Conservation (phyloP, 2,113 vertebrate species). For the Plectropomus leopardus region DNA sequence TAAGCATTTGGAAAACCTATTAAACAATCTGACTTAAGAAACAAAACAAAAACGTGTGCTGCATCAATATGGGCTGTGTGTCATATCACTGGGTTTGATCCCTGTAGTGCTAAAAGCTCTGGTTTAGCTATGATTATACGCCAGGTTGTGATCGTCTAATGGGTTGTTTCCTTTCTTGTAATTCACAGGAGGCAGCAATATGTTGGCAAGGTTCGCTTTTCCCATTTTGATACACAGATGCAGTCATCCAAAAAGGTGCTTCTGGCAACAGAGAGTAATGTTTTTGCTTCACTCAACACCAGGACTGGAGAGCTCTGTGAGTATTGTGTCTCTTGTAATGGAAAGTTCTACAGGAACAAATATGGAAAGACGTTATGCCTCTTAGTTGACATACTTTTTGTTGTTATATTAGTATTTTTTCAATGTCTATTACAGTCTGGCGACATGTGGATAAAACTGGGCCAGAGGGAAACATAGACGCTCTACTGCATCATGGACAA, state of each 20-base stretch:
- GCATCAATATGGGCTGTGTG: not conserved
- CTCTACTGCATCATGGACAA: constrained; percentile 91
- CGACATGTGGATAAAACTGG: constrained; percentile 94
- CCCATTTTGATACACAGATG: constrained; percentile 89
- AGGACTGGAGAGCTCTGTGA: constrained; percentile 94
- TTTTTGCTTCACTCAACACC: constrained; percentile 93
- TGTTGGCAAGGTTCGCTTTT: constrained; percentile 93
- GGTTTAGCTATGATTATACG: not conserved
- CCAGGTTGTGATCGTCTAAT: not conserved
- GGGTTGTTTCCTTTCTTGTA: not conserved
- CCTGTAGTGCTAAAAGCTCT: not conserved
- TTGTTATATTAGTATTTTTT: not conserved
- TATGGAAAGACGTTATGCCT: not conserved
- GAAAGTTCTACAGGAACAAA: not conserved
- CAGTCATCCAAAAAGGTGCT: constrained; percentile 95
- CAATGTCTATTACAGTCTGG: constrained; percentile 87
- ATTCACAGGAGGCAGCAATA: constrained; percentile 93
- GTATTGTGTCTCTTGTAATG: constrained; percentile 63
- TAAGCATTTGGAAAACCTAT: not conserved
- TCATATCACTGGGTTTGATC: not conserved
- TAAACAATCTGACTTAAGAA: not conserved
- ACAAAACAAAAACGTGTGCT: too few species aligned
- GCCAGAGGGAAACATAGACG: constrained; percentile 89
- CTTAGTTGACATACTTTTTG: not conserved
- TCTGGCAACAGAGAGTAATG: constrained; percentile 93